Percentiles rank a stretch among this genome's conserved stretches.
Conservation (phyloP, 2,797 vertebrate genomes). For the Trichosurus vulpecula region DNA sequence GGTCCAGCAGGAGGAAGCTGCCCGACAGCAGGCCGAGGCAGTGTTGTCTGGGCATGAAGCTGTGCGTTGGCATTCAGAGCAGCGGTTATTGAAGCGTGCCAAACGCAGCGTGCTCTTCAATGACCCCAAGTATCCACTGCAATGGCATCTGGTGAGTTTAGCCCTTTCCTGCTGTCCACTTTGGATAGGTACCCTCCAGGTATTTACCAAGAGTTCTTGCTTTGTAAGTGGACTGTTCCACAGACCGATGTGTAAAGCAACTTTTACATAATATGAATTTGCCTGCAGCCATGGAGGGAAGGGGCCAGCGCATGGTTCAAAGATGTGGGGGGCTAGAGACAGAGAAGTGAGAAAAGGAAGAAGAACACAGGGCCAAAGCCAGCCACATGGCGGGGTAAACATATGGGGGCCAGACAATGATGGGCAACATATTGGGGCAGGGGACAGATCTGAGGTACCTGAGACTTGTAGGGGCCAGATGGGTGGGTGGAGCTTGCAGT, state of each 20-base stretch:
- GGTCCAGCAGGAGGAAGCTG: not conserved
- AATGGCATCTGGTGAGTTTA: constrained; percentile 97
- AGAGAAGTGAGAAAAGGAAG: not conserved
- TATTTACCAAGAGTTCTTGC: not conserved
- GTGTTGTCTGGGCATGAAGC: constrained; percentile 88
- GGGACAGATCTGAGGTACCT: not conserved
- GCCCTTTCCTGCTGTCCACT: not conserved
- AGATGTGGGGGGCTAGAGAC: not conserved
- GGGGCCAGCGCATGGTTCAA: not conserved
- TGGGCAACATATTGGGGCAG: not conserved
- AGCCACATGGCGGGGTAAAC: not conserved
- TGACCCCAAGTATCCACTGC: constrained; percentile 93
- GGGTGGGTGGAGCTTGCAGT: not conserved
- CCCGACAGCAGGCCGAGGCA: constrained; percentile 78
- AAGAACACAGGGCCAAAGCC: not conserved
- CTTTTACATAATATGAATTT: not conserved
- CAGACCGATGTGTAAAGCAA: not conserved
- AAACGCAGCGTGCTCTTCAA: constrained; percentile 96
- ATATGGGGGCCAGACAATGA: too few species aligned
- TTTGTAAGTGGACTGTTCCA: not conserved
- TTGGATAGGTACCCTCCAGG: too few species aligned
- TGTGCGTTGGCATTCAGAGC: constrained; percentile 94
- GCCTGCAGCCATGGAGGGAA: not conserved
- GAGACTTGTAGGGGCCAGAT: not conserved
- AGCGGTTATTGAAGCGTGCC: constrained; percentile 91